A percentile compares a stretch with the other conserved stretches of the same genome.
Evolutionary conservation across 2,888 invertebrate genomes (phyloP).

Genomic region (Monochamus alternatus): DNA sequence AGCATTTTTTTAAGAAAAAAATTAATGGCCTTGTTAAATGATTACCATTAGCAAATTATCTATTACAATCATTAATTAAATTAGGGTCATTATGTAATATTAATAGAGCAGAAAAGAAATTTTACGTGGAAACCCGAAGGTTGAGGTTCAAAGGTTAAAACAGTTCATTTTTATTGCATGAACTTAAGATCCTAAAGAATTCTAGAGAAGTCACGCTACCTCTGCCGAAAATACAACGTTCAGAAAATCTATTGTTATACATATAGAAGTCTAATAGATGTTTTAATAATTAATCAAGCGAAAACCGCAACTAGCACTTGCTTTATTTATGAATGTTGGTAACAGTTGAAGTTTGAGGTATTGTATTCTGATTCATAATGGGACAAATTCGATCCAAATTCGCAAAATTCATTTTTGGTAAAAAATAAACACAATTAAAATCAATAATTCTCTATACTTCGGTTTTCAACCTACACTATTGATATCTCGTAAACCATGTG

Average conservation of each 20-base stretch:
- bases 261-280: background rate
- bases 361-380: background rate
- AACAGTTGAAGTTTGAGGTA: background rate
- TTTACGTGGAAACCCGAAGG: conserved; percentile 34
- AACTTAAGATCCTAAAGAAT: conserved; percentile 18
- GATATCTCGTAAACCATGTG: too few relatives aligned
- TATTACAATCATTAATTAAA: too few relatives aligned
- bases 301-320: background rate
- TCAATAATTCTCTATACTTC: too few relatives aligned
- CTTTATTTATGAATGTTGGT: background rate
- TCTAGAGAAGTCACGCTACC: conserved; percentile 17
- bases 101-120: conserved; percentile 12
- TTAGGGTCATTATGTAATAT: conserved; percentile 1
- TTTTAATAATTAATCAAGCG: background rate
- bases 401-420: too few relatives aligned
- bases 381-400: too few relatives aligned
- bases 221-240: background rate
- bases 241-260: background rate
- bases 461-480: too few relatives aligned
- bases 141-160: conserved; percentile 42
- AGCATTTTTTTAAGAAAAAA: too few relatives aligned
- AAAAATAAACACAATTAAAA: too few relatives aligned
- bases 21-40: too few relatives aligned
- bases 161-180: conserved; percentile 42
- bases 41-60: too few relatives aligned